Percentiles rank a stretch among this genome's conserved stretches.
Conservation (phyloP, 2,113 vertebrate genomes). For the Caracal caracal region DNA sequence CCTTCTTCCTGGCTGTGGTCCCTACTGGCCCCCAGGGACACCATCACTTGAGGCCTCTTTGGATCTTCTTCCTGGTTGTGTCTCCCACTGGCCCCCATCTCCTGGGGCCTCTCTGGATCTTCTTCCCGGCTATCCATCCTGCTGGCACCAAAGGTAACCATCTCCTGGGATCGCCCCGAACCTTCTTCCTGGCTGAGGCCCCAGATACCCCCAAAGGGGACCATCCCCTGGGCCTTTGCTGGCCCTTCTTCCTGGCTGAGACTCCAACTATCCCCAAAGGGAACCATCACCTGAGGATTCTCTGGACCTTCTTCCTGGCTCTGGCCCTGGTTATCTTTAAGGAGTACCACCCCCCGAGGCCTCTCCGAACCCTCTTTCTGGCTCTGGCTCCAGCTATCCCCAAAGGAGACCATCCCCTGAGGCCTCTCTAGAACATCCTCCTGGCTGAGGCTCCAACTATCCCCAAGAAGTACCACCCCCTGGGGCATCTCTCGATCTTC, state of each 20-base stretch:
- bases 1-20: neutral
- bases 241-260: neutral
- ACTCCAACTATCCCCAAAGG: neutral
- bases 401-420: neutral
- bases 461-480: fast-evolving
- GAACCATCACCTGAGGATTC: fast-evolving
- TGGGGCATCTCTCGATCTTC: neutral
- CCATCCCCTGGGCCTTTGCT: too few species aligned
- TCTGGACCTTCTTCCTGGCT: neutral
- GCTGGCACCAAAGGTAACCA: neutral
- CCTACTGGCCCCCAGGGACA: neutral
- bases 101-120: neutral
- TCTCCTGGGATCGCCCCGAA: neutral
- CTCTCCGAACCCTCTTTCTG: neutral
- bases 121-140: neutral
- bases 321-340: too few species aligned
- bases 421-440: neutral
- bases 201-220: too few species aligned
- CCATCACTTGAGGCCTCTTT: neutral
- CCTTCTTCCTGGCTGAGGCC: too few species aligned
- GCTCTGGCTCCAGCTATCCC: neutral
- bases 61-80: neutral
- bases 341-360: fast-evolving
- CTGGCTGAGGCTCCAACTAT: neutral
- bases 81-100: neutral